Conservation (phyloP, 2,797 vertebrate species). For the Miichthys miiuy region DNA sequence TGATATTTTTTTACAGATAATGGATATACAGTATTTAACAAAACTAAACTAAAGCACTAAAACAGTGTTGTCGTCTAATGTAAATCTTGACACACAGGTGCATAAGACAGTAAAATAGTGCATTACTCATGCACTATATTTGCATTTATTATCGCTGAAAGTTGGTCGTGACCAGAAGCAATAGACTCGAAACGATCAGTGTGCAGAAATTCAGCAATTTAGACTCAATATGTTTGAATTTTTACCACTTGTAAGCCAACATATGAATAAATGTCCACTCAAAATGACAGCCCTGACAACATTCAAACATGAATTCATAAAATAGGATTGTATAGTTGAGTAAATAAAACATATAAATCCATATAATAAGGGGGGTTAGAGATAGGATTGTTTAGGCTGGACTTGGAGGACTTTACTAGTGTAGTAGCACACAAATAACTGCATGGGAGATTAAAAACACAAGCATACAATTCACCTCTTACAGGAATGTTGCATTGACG, state of each 20-base stretch:
- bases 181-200: neutral
- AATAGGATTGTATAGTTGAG: neutral
- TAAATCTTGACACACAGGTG: neutral
- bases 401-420: too few relatives aligned
- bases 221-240: neutral
- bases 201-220: neutral
- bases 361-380: neutral
- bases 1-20: too few relatives aligned
- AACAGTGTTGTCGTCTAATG: neutral
- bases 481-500: constrained; percentile 47
- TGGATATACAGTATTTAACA: too few relatives aligned
- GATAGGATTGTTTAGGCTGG: too few relatives aligned
- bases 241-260: neutral
- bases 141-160: neutral
- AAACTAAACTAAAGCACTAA: too few relatives aligned
- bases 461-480: neutral
- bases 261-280: neutral
- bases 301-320: neutral
- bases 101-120: neutral
- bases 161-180: neutral
- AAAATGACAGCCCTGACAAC: neutral
- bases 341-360: neutral
- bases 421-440: neutral
- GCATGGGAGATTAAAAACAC: neutral
- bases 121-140: too few relatives aligned